Conservation (phyloP, 2,113 vertebrate species). For the Cinclus mexicanus region DNA sequence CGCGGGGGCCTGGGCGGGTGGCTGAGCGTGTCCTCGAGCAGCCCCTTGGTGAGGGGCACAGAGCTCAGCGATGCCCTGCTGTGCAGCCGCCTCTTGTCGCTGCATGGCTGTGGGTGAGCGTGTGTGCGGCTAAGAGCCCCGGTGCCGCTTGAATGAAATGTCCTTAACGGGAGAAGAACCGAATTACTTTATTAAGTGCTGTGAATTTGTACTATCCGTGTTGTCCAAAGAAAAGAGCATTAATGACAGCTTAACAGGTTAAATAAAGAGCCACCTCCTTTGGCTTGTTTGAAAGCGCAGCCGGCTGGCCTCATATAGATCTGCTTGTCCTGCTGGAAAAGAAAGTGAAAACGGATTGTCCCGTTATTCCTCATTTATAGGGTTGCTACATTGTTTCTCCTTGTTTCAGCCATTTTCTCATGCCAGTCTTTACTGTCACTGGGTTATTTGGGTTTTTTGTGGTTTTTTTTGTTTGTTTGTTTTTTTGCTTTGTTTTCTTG, state of each 20-base stretch:
- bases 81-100: fast-evolving
- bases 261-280: neutral
- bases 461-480: too few relatives aligned
- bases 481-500: too few relatives aligned
- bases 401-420: fast-evolving
- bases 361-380: neutral
- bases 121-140: fast-evolving
- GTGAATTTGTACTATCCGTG: neutral
- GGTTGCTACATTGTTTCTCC: neutral
- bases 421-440: neutral
- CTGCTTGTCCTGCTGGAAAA: neutral
- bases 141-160: neutral
- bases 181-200: neutral
- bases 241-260: neutral
- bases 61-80: too few relatives aligned
- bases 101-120: fast-evolving
- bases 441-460: neutral
- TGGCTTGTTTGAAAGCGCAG: neutral
- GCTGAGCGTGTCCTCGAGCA: neutral
- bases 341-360: neutral
- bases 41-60: neutral
- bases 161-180: neutral
- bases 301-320: neutral
- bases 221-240: neutral
- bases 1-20: neutral